A percentile compares a stretch with the other conserved stretches of the same genome.
Evolutionary conservation across 2,113 vertebrate genomes (phyloP).

Genomic region (Polyodon spathula): DNA sequence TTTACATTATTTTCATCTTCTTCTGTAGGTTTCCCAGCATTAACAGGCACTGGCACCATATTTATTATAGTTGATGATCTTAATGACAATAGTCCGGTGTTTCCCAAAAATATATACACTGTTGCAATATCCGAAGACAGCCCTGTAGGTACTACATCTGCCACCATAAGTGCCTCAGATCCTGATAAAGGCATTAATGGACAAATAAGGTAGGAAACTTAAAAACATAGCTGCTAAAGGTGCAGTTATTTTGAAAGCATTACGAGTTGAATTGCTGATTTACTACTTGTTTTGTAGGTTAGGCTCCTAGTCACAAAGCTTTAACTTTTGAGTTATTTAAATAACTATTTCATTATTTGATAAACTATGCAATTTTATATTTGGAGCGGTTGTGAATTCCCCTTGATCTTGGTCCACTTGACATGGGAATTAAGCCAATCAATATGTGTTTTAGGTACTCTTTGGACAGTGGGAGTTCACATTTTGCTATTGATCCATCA

Average conservation of each 20-base stretch:
- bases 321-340: no score
- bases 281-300: no score
- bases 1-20: slow-evolving; percentile 14
- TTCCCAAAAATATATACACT: slow-evolving; percentile 37
- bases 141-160: slow-evolving; percentile 41
- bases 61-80: slow-evolving; percentile 50
- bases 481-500: slow-evolving; percentile 48
- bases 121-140: slow-evolving; percentile 49
- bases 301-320: no score
- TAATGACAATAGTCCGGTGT: slow-evolving; percentile 56
- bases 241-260: no score
- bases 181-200: slow-evolving; percentile 44
- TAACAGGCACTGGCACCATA: slow-evolving; percentile 50
- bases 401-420: no score
- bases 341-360: no score
- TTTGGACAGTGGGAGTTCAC: slow-evolving; percentile 31
- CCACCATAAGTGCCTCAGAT: slow-evolving; percentile 47
- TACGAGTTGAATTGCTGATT: no score
- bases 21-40: slow-evolving; percentile 41
- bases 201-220: slow-evolving; percentile 43
- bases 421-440: no score
- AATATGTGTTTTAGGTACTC: slow-evolving; percentile 47
- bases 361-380: no score
- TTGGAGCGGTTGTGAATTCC: no score
- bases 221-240: not conserved